Evolutionary conservation across 2,888 invertebrate species (phyloP), one percentile per base, ranked within the genome.

Genomic region (Caenorhabditis sulstoni): DNA sequence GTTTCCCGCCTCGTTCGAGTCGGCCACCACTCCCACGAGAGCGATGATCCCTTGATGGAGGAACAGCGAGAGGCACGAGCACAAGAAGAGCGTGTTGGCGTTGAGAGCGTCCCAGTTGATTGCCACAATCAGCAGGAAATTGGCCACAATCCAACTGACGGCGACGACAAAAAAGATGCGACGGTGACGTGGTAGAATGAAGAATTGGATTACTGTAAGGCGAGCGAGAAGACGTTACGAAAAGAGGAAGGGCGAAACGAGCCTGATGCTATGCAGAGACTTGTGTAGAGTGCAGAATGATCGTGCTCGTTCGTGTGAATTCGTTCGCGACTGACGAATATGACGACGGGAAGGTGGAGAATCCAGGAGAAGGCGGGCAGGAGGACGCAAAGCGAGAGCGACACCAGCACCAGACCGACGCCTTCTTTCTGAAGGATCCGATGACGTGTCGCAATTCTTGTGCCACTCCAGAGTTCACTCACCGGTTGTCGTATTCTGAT

Each of bases 301-400:
- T 83, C 83, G 35, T 78, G 75, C 47, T 83, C 83, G 50, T 78
- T 66, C 18, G 70, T 78, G 41, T 81, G 81, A 41, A 79, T 80
- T 53, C 83, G 61, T 55, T 83, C 83, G 22, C 77, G 65, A 57
- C 81, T 81, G 0, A 87, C 87, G 77, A 86, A 84, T 29, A 84
- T 79, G 53, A 87, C 85, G 16, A 85, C 76, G 20, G 89, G 89
- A 11, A 88, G 76, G 67, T 89, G 87, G 41, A 87, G 82, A 23
- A 90, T 83, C 89, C 89, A 89, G 12, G 86, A 79, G 65, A 89
- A 88, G 9, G 87, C 82, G 8, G 89, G 89, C 37, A 89, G 81
- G 22, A 85, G 68, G 22, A 87, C 47, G 35, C 85, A 86, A 1
- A 86, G 81, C 47, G 86, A 83, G n/a, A 89, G 68, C 5, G 87